Evolutionary conservation across 2,888 invertebrate genomes (phyloP).

Genomic region (Phoenoteleia sp.): DNA sequence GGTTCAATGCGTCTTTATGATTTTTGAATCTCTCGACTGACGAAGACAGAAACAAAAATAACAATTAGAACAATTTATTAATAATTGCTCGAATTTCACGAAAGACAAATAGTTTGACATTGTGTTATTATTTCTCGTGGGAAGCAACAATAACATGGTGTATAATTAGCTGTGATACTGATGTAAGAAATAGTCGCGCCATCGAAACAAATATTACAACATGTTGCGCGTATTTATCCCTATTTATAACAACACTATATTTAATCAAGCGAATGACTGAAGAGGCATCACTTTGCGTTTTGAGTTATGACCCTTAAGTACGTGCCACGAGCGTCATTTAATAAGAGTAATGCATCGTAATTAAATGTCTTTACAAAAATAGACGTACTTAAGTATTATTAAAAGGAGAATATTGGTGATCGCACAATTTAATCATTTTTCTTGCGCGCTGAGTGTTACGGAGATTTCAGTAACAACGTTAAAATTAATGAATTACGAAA

Average conservation of each 20-base stretch:
- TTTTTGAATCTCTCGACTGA: too few relatives aligned
- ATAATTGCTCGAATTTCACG: too few relatives aligned
- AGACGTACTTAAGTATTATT: neutral
- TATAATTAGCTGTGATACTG: constrained; percentile 59
- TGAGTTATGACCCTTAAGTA: constrained; percentile 37
- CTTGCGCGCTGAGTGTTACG: too few relatives aligned
- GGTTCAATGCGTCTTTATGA: too few relatives aligned
- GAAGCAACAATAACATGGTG: constrained; percentile 33
- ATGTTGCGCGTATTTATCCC: constrained; percentile 38
- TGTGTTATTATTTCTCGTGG: constrained; percentile 6
- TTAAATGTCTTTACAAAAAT: constrained; percentile 6
- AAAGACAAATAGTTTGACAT: constrained; percentile 26
- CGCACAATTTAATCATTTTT: neutral
- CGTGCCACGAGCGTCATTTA: constrained; percentile 21
- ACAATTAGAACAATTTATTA: too few relatives aligned
- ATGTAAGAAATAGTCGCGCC: constrained; percentile 44
- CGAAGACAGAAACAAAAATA: too few relatives aligned
- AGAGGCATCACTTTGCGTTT: constrained; percentile 25
- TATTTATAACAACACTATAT: constrained; percentile 59
- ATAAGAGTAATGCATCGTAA: constrained; percentile 32
- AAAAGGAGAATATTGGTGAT: neutral
- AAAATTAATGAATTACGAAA: too few relatives aligned
- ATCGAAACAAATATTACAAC: constrained; percentile 36
- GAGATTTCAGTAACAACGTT: too few relatives aligned
- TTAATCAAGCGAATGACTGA: constrained; percentile 45